phyloP scores from a whole-genome alignment of 2,113 vertebrate genomes.

The Pomatorhinus ruficollis region DNA sequence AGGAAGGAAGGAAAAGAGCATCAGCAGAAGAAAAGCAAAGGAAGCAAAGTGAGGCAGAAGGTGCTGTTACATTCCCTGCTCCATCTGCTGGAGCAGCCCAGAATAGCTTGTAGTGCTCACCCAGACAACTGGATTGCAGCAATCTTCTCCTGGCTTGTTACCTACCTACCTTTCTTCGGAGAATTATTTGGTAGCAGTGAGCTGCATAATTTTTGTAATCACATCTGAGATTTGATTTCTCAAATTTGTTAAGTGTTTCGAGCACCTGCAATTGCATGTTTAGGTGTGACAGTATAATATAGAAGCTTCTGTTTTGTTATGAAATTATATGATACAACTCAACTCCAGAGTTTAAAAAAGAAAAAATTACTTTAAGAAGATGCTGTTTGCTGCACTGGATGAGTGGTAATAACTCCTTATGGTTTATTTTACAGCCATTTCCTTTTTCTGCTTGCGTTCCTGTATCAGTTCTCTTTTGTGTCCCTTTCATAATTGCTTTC shows the following conservation, averaged over 20 bases:
- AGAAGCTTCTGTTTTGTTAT: background rate
- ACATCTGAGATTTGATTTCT: background rate
- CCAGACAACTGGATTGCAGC: background rate
- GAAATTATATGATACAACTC: accelerated
- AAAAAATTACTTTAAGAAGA: background rate
- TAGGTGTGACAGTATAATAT: background rate
- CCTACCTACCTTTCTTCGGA: background rate
- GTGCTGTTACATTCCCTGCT: background rate
- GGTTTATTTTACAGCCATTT: background rate
- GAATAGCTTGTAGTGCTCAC: background rate
- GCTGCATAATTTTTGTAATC: background rate
- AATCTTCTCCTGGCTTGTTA: background rate
- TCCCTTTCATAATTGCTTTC: background rate
- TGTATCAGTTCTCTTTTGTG: background rate
- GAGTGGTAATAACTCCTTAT: background rate
- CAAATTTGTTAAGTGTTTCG: background rate
- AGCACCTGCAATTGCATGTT: background rate
- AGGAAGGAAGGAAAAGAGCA: accelerated
- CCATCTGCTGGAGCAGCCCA: constrained; percentile 9
- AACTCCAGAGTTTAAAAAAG: background rate
- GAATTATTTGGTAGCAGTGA: background rate
- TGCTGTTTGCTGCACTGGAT: background rate
- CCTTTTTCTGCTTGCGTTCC: background rate
- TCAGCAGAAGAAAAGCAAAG: background rate
- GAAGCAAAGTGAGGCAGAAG: background rate